Evolutionary conservation across 2,797 vertebrate genomes (phyloP), one percentile per base, ranked within the genome.

Genomic region (Hyperoplus lanceolatus): DNA sequence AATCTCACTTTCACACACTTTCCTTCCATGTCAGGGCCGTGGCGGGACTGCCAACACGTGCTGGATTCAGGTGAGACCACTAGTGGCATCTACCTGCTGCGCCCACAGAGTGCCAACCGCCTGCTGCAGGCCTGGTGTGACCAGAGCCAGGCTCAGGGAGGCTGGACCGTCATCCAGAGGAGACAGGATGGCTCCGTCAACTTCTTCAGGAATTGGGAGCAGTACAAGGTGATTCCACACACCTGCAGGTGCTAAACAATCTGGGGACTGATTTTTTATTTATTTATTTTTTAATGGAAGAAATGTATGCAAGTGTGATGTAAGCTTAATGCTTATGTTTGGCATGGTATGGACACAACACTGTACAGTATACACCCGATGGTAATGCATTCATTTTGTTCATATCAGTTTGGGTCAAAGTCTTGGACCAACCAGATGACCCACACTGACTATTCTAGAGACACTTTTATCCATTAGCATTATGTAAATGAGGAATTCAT

Each of bases 201-300:
- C 89, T 98, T 98, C 93, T 98, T 97, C 87, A 95, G 96, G 56
- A 96, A 92, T 9, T 98, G 97, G 97, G 96, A 97, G 73, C 96
- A 97, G 81, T 98, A 98, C 70, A 98, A 98, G 95, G 97, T 97
- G 51, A 76, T 13, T 57, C 38, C 48, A 12, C 60, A 21, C 15
- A 3, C 1, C 6, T 77, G 68, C 41, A 53, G 51, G 15, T 65
- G 45, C 38, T 36, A n/a, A 53, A 54, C 54, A 61, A 10, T 14
- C 8, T 16, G 7, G 3, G 1, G 9, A 29, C 29, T 29, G 29
- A 29, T 15, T 18, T 6, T 5, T 36, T 46, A 12, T 46, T 38
- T 0, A 4, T 51, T 3, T 3, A 29, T 29, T 29, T 29, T 29
- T 64, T 50, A 14, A 54, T 4, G 4, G 49, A 5, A 62, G 16